phyloP scores from a whole-genome alignment of 2,113 vertebrate genomes.

The Pseudolaguvia tuberculata region DNA sequence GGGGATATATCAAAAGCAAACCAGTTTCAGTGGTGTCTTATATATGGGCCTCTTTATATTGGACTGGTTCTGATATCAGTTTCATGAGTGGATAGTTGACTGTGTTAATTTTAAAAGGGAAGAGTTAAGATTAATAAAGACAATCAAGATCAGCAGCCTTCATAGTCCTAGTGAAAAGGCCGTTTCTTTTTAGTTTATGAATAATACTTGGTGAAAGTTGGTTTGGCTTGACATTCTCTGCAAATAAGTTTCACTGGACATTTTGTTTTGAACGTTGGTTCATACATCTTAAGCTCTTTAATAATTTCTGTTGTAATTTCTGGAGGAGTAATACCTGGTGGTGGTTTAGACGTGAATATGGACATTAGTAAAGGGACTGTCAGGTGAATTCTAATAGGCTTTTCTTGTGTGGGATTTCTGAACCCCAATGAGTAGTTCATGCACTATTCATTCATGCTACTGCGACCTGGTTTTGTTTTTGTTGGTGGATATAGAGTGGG shows the following conservation, averaged over 20 bases:
- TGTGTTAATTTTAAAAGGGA: constrained; percentile 73
- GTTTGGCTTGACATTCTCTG: constrained; percentile 77
- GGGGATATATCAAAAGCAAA: constrained; percentile 73
- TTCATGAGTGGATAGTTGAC: constrained; percentile 72
- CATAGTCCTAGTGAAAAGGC: constrained; percentile 59
- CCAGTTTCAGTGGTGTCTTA: constrained; percentile 73
- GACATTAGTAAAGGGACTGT: constrained; percentile 22
- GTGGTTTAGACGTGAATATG: constrained; percentile 22
- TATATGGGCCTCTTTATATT: constrained; percentile 77
- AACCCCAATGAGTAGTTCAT: constrained; percentile 74
- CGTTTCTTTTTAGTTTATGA: constrained; percentile 61
- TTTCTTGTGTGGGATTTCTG: constrained; percentile 45
- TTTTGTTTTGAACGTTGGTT: constrained; percentile 80
- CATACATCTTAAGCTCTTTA: constrained; percentile 73
- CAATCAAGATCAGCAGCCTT: constrained; percentile 63
- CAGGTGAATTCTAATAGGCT: constrained; percentile 46
- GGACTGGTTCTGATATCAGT: constrained; percentile 78
- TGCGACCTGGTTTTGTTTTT: constrained; percentile 65
- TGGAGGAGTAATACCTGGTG: constrained; percentile 72
- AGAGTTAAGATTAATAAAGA: constrained; percentile 76
- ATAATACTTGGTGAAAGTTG: constrained; percentile 70
- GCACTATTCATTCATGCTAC: constrained; percentile 83
- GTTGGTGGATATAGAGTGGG: constrained; percentile 55
- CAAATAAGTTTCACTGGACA: constrained; percentile 81
- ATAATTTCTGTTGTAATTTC: constrained; percentile 66